phyloP scores from a whole-genome alignment of 2,888 invertebrate genomes.

The Rhingia campestris region DNA sequence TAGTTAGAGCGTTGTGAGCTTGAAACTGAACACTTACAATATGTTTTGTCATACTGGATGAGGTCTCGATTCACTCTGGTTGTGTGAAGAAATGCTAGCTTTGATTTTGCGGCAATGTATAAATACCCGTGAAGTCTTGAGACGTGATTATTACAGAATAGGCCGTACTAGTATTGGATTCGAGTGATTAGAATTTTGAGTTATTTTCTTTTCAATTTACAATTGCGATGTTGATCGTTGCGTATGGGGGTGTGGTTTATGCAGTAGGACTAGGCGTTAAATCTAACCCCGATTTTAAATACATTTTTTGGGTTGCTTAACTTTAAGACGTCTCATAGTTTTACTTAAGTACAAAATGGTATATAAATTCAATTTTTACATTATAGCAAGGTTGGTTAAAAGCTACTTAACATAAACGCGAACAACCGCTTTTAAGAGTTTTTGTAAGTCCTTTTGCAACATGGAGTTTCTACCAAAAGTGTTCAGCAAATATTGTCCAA shows the following conservation, averaged over 20 bases:
- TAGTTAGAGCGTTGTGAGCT: constrained; percentile 9
- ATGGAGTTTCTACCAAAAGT: too few species aligned
- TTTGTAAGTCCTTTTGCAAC: too few species aligned
- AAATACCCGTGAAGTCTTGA: constrained; percentile 1
- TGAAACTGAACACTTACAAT: constrained; percentile 35
- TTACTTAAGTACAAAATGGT: neutral
- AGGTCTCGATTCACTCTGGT: constrained; percentile 14
- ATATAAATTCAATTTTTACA: neutral
- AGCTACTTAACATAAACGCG: too few species aligned
- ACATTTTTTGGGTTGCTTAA: neutral
- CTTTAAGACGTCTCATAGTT: too few species aligned
- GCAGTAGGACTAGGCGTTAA: neutral
- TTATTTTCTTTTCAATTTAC: constrained; percentile 17
- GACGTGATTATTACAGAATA: constrained; percentile 54
- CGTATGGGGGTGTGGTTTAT: neutral
- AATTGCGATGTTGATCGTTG: constrained; percentile 1
- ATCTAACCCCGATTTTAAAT: neutral
- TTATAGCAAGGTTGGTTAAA: neutral
- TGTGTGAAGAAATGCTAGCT: constrained; percentile 13
- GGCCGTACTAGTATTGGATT: constrained; percentile 29
- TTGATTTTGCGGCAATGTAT: constrained; percentile 22
- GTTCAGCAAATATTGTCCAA: too few species aligned
- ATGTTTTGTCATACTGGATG: constrained; percentile 44
- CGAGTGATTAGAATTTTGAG: constrained; percentile 45
- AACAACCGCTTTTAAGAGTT: too few species aligned